Conservation (phyloP, 1,140 invertebrate species). For the Limonius californicus region DNA sequence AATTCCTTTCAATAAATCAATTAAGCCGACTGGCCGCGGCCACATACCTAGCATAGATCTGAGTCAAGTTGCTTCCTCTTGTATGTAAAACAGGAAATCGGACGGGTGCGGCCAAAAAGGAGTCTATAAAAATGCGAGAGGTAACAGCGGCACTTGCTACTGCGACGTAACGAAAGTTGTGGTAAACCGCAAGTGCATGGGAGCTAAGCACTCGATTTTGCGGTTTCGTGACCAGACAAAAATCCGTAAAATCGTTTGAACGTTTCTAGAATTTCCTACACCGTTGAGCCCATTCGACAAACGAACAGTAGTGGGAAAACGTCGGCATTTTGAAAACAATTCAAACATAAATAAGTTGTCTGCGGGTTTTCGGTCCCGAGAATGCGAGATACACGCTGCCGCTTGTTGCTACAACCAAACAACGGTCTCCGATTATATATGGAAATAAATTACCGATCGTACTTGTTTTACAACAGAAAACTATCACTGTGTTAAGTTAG, state of each 20-base stretch:
- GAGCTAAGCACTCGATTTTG: slow-evolving; percentile 5
- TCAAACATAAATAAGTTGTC: slow-evolving; percentile 50
- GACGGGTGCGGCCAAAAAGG: slow-evolving; percentile 25
- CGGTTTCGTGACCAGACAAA: slow-evolving; percentile 42
- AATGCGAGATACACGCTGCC: slow-evolving; percentile 39
- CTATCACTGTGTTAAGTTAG: neutral
- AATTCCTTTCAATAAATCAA: slow-evolving; percentile 43
- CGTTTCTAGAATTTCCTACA: slow-evolving; percentile 34
- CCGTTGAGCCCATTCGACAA: slow-evolving; percentile 34
- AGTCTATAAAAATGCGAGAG: neutral
- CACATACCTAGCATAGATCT: slow-evolving; percentile 17
- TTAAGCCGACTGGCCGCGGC: slow-evolving; percentile 29
- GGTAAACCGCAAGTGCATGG: no score
- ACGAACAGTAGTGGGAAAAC: slow-evolving; percentile 40
- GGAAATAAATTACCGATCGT: slow-evolving; percentile 33
- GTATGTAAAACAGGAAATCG: slow-evolving; percentile 37
- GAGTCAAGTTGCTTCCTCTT: slow-evolving; percentile 30
- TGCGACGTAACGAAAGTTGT: no score
- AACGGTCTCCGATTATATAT: slow-evolving; percentile 27
- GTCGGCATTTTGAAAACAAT: slow-evolving; percentile 49
- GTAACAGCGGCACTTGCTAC: no score
- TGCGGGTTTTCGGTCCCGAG: slow-evolving; percentile 40
- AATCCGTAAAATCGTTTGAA: slow-evolving; percentile 45
- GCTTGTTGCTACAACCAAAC: slow-evolving; percentile 40
- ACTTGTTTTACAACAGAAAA: slow-evolving; percentile 6